Evolutionary conservation across 2,113 vertebrate genomes (phyloP), one percentile per base, ranked within the genome.

Genomic region (Neopipo cinnamomea): DNA sequence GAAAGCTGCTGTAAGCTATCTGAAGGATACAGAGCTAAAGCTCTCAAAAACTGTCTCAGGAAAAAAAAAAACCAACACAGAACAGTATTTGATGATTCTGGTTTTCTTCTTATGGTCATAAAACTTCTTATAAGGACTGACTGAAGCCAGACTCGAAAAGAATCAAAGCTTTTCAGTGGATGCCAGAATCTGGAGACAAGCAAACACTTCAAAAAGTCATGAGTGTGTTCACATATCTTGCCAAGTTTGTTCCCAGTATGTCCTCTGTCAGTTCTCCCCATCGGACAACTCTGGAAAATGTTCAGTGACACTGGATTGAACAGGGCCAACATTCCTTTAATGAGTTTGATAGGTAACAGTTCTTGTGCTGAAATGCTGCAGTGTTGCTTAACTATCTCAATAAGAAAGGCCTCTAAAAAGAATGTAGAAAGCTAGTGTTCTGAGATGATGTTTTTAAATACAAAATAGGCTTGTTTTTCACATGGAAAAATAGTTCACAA

Each of bases 221-320:
- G 24, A 62, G 35, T 67, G n/a, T 37, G 12, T 73, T 88, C 68
- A 16, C 11, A 0, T 89, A 68, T 59, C 83, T 91, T 94, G 83
- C 92, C 83, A 92, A 61, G 86, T 89, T 95, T 23, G 3, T 88
- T 93, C 88, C 90, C 63, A 53, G 1, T 92, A 93, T 94, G 79
- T 88, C 85, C 72, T 92, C 79, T 93, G 68, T 96, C 88, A 81
- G 42, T 61, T 93, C 65, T 84, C 39, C 41, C 65, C 44, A 55
- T 75, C 62, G 72, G 92, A 85, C 66, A 78, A 81, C 76, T 93
- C 95, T 97, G 93, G 96, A 85, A 93, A 94, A 78, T 85, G 83
- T 96, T 87, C 31, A 21, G 70, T 81, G 88, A 61, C 95, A 31
- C 92, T 72, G 93, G 22, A 8, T n/a, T 91, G 76, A 92, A 37